Conservation (phyloP, 2,888 invertebrate species). For the Andrena praecox region DNA sequence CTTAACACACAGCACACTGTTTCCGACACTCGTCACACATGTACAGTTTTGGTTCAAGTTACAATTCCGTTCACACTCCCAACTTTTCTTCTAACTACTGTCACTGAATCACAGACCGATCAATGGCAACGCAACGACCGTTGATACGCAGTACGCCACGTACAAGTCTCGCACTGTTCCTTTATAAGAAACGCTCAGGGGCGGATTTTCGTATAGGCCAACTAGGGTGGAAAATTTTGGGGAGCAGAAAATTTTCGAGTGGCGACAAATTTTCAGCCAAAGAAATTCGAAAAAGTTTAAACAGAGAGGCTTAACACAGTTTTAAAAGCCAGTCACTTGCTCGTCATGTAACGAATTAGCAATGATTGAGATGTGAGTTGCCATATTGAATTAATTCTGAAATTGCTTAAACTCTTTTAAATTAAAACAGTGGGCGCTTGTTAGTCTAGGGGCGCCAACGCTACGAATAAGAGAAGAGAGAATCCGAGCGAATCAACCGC, state of each 20-base stretch:
- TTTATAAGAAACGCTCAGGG: no score
- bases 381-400: no score
- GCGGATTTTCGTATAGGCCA: no score
- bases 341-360: no score
- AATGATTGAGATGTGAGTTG: no score
- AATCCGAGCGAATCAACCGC: slow-evolving; percentile 16
- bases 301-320: no score
- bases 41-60: slow-evolving; percentile 44
- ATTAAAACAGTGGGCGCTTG: no score
- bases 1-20: slow-evolving; percentile 47
- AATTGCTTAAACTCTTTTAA: background rate
- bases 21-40: slow-evolving; percentile 34
- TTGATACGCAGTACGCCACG: background rate
- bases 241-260: no score
- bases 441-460: background rate
- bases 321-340: no score
- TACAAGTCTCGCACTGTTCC: background rate
- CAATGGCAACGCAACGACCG: slow-evolving; percentile 29
- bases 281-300: no score
- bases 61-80: slow-evolving; percentile 24
- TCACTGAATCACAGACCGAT: slow-evolving; percentile 25
- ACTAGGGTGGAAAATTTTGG: no score
- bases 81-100: background rate
- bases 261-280: no score
- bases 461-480: background rate